A percentile compares a stretch with the other conserved stretches of the same genome.
Conservation (phyloP, 2,113 vertebrate species). For the Dasyornis broadbenti region DNA sequence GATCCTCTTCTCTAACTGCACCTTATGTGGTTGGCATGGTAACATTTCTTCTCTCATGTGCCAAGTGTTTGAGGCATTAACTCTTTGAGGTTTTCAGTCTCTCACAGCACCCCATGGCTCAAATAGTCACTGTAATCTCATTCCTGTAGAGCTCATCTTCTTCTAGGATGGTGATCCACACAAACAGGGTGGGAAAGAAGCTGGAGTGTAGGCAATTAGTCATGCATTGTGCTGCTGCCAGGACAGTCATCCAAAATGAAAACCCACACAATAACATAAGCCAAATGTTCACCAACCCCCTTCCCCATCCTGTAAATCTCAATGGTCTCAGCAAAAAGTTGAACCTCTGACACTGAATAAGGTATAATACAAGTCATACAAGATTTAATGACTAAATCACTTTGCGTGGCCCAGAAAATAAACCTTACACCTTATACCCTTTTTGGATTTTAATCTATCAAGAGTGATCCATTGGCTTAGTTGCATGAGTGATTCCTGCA, state of each 20-base stretch:
- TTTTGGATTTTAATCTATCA: conserved; percentile 74
- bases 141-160: not conserved
- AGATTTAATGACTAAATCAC: conserved; percentile 77
- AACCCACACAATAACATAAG: no score
- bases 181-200: not conserved
- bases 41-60: not conserved
- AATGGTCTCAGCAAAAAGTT: not conserved
- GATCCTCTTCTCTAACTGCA: not conserved
- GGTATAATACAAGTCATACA: conserved; percentile 79
- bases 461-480: conserved; percentile 95
- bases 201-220: not conserved
- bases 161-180: not conserved
- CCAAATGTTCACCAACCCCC: not conserved
- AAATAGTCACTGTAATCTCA: not conserved
- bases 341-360: conserved; percentile 65
- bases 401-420: conserved; percentile 74
- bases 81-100: not conserved
- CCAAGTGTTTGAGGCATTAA: not conserved
- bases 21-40: not conserved
- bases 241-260: not conserved
- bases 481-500: conserved; percentile 75
- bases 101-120: not conserved
- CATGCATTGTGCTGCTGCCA: not conserved
- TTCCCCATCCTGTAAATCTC: not conserved
- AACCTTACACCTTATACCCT: conserved; percentile 68